Evolutionary conservation across 2,797 vertebrate genomes (phyloP), one percentile per base, ranked within the genome.

Genomic region (Neosilurus mollespiculum): DNA sequence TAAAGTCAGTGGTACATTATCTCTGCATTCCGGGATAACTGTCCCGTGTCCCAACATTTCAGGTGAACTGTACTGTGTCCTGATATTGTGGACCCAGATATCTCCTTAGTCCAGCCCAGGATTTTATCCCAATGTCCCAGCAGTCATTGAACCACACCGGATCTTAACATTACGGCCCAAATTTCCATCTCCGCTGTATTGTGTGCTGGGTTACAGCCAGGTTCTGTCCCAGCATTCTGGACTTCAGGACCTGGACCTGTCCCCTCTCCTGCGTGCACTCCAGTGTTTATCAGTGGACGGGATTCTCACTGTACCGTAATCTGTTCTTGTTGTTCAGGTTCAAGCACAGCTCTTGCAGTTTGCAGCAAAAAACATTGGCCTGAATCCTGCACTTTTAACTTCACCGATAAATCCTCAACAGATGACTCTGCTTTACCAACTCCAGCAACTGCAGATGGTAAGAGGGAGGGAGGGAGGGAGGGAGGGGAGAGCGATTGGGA

Each of bases 321-420:
- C 70, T 10, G n/a, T 65, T 12, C 56, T 24, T 77, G 14, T 64
- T 22, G 51, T 88, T 65, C 89, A 99, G 98, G 97, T 99, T 97
- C 98, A 99, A 99, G 98, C 98, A 98, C 98, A 99, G 96, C 98
- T 99, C 96, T 97, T 99, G 96, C 98, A 99, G 96, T 99, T 98
- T 97, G 98, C 98, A 96, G 98, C 98, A 97, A 99, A 99, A 99
- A 99, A 98, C 96, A 99, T 98, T 97, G 98, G 98, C 97, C 97
- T 99, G 96, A 99, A 98, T 94, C 98, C 98, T 98, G 97, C 98
- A 99, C 98, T 99, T 97, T 97, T 99, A 96, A 98, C 97, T 95
- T 99, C 98, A 95, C 98, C 98, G 96, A 96, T 99, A 96, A 99
- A 98, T 94, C 98, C 98, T 98, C 98, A 99, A 95, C 98, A 99